Evolutionary conservation across 2,797 vertebrate species (phyloP), one percentile per base, ranked within the genome.

Genomic region (Buphagus erythrorhynchus): DNA sequence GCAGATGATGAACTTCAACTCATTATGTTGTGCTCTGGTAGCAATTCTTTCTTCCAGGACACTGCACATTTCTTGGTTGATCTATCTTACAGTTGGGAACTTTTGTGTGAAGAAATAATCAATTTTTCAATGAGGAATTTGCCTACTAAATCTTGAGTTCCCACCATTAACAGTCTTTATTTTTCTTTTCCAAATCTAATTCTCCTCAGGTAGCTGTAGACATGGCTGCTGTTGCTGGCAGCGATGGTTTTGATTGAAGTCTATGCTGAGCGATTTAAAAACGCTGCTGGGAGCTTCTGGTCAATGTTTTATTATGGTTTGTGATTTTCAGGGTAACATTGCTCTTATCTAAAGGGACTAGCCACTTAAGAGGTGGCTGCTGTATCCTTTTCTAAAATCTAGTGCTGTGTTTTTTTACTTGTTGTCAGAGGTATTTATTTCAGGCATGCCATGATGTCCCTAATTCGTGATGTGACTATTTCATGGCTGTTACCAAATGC

Each of bases 401-500:
- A 2, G 35, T 62, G 45, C 68, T 71, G 6, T 55, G 20, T 65
- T 77, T 85, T 83, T 77, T n/a, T 71, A 1, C 9, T 36, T 76
- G 18, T 48, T 77, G 63, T 68, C 54, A 54, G 49, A 65, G 38
- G 5, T 68, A 8, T 51, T 80, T 77, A 36, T 83, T 82, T 72
- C 68, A 75, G 65, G 12, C n/a, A 2, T 6, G 31, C 75, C 49
- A 52, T 21, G 19, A 40, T 20, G 13, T 59, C 40, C 29, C 43
- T 49, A n/a, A 54, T 90, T 58, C 1, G 3, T 54, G 68, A 16
- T 24, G 8, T 59, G 52, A 61, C 45, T 45, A 2, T 38, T 29
- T 25, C 0, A 0, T 24, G 71, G 29, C 57, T 74, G 9, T 74
- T 29, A 35, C 81, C 2, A 8, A 73, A 25, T 0, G 0, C 45